phyloP scores from a whole-genome alignment of 2,113 vertebrate species.

The Solea senegalensis region DNA sequence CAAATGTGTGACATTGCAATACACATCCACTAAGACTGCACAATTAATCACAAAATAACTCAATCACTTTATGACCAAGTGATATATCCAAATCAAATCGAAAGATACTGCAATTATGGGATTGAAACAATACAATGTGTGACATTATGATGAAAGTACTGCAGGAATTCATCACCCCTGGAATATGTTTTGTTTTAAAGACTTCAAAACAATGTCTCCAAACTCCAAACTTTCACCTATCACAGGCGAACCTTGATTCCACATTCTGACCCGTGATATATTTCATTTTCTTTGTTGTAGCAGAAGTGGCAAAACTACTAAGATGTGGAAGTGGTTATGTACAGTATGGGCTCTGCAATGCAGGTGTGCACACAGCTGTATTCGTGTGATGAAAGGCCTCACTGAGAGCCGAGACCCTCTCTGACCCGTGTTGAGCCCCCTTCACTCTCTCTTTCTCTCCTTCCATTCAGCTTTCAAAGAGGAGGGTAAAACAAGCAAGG shows the following conservation, averaged over 20 bases:
- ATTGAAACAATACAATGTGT: too few species aligned
- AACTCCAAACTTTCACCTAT: too few species aligned
- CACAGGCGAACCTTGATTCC: background rate
- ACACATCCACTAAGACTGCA: too few species aligned
- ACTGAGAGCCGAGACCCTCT: slow-evolving; percentile 70
- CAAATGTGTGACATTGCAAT: too few species aligned
- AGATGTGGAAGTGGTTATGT: background rate
- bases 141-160: background rate
- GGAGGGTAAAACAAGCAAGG: slow-evolving; percentile 77
- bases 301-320: background rate
- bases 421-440: slow-evolving; percentile 67
- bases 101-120: too few species aligned
- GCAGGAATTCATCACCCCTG: background rate
- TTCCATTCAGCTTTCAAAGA: slow-evolving; percentile 51
- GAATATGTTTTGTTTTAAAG: too few species aligned
- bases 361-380: slow-evolving; percentile 72
- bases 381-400: slow-evolving; percentile 72
- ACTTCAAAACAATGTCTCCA: too few species aligned
- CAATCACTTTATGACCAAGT: too few species aligned
- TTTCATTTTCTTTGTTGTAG: background rate
- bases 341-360: slow-evolving; percentile 43
- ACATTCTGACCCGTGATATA: background rate
- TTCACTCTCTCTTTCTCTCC: slow-evolving; percentile 24
- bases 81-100: too few species aligned
- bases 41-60: too few species aligned